These are phyloP conservation scores for Homarus gammarus DNA, from an alignment of 2,888 invertebrate species.

Conservation along the genomic window DNA sequence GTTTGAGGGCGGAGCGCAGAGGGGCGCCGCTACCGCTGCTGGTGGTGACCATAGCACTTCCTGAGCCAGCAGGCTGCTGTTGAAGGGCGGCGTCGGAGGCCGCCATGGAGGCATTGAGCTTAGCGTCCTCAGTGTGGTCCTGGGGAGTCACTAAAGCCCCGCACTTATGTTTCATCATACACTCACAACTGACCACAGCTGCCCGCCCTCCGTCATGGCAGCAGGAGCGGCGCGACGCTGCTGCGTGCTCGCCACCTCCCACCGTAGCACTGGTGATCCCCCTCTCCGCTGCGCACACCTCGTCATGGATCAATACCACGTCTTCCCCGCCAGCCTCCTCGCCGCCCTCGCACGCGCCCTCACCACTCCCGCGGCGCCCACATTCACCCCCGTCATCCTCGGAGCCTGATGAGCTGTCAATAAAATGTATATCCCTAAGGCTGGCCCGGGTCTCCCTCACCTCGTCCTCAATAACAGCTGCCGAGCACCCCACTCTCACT, in stretches of 20 bases:
- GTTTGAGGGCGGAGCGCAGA: slow-evolving; percentile 68
- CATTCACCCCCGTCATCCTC: slow-evolving; percentile 56
- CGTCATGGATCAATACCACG: slow-evolving; percentile 54
- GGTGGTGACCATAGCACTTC: slow-evolving; percentile 40
- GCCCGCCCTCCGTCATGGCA: slow-evolving; percentile 62
- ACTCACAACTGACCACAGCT: slow-evolving; percentile 38
- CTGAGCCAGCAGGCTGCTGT: slow-evolving; percentile 46
- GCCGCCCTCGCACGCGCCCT: slow-evolving; percentile 56
- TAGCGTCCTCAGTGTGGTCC: slow-evolving; percentile 37
- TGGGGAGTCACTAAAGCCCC: slow-evolving; percentile 50
- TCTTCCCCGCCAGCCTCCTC: slow-evolving; percentile 48
- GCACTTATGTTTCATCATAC: slow-evolving; percentile 72
- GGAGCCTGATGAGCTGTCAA: slow-evolving; percentile 53
- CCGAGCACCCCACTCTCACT: not conserved
- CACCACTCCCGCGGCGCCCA: slow-evolving; percentile 42
- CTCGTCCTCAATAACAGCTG: not conserved
- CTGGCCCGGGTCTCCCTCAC: slow-evolving; percentile 22
- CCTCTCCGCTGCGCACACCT: slow-evolving; percentile 63
- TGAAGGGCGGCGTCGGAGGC: slow-evolving; percentile 58
- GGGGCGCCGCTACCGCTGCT: slow-evolving; percentile 62
- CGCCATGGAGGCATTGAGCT: slow-evolving; percentile 65
- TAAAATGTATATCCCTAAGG: slow-evolving; percentile 42
- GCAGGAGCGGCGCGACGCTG: slow-evolving; percentile 60
- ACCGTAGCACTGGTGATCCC: slow-evolving; percentile 57
- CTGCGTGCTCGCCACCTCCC: slow-evolving; percentile 63